Evolutionary conservation across 1,140 invertebrate species (phyloP).

Genomic region (Akabosia matsudoensis): DNA sequence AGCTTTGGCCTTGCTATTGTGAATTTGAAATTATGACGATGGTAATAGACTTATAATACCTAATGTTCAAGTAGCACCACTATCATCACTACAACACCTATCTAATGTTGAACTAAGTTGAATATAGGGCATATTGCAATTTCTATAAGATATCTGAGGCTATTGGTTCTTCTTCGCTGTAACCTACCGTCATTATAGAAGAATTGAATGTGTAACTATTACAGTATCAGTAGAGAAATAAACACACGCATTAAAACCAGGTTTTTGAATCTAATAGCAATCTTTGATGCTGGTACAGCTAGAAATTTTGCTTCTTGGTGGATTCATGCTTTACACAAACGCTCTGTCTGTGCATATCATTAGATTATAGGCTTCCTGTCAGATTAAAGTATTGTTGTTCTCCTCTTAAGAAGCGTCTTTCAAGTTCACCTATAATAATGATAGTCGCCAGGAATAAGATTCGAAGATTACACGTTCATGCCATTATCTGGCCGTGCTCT

Average conservation of each 20-base stretch:
- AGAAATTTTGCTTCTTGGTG: too few species aligned
- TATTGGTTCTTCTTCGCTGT: too few species aligned
- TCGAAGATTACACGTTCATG: too few species aligned
- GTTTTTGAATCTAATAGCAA: not conserved
- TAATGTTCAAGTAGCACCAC: not conserved
- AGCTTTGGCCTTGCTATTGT: not conserved
- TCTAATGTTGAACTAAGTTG: not conserved
- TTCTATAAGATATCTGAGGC: too few species aligned
- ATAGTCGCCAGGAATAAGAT: too few species aligned
- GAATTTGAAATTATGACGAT: not conserved
- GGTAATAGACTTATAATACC: not conserved
- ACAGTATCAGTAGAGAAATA: not conserved
- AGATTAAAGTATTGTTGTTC: not conserved
- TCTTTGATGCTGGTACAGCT: too few species aligned
- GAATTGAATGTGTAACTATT: not conserved
- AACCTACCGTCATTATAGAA: not conserved
- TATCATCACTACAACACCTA: not conserved
- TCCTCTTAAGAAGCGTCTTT: not conserved
- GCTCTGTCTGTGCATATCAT: not conserved
- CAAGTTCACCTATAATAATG: not conserved
- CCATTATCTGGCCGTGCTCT: too few species aligned
- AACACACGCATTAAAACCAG: not conserved
- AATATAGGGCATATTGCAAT: too few species aligned
- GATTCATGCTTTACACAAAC: too few species aligned
- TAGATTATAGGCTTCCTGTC: not conserved